Conservation (phyloP, 2,113 vertebrate genomes). For the Pampusana beccarii region DNA sequence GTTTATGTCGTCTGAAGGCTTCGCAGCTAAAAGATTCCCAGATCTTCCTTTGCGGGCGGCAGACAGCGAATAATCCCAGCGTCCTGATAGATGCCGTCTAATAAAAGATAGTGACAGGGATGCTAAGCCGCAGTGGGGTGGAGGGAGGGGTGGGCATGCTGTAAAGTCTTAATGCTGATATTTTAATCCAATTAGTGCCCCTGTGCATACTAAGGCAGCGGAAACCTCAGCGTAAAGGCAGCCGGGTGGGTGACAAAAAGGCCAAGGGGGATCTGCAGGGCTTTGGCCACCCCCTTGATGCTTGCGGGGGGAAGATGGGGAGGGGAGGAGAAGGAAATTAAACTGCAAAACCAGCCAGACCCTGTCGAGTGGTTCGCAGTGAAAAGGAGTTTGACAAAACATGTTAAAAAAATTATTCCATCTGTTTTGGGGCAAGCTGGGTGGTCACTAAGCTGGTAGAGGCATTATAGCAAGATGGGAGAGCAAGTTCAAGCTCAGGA, state of each 20-base stretch:
- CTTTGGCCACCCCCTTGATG: too few relatives aligned
- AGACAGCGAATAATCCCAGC: background rate
- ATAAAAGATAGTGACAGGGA: background rate
- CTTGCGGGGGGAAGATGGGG: background rate
- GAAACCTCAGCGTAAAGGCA: background rate
- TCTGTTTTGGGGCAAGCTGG: background rate
- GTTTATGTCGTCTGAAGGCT: background rate
- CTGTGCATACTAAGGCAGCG: background rate
- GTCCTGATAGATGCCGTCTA: background rate
- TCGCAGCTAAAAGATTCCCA: background rate
- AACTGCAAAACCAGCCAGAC: background rate
- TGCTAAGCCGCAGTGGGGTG: background rate
- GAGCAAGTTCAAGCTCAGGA: background rate
- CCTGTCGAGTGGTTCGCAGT: background rate
- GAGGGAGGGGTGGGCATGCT: background rate
- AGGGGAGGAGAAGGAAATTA: background rate
- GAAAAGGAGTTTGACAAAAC: background rate
- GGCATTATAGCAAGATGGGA: background rate
- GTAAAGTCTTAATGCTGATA: background rate
- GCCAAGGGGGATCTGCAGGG: background rate
- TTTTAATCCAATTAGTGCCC: constrained; percentile 18
- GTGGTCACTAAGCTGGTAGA: background rate
- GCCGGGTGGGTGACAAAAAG: background rate
- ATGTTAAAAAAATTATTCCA: background rate
- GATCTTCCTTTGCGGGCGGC: background rate